These are phyloP conservation scores for Ctenodactylus gundi DNA, from an alignment of 2,113 vertebrate species.

Conservation along the genomic window DNA sequence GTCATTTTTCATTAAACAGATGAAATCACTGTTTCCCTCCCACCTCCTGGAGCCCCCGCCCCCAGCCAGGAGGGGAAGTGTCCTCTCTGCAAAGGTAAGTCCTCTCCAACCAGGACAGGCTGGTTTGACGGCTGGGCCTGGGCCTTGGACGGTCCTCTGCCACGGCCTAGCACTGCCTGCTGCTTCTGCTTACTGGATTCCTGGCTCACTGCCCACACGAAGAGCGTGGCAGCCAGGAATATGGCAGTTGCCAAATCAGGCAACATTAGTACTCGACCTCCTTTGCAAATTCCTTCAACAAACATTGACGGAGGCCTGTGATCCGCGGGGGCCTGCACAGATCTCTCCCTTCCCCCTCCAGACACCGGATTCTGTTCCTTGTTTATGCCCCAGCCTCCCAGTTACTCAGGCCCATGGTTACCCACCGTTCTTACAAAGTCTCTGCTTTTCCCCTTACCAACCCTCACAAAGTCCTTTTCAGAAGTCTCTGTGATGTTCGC, in stretches of 20 bases:
- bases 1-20: slow-evolving; percentile 58
- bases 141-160: not conserved
- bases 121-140: not conserved
- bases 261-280: not conserved
- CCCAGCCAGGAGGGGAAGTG: slow-evolving; percentile 6
- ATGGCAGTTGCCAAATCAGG: slow-evolving; percentile 61
- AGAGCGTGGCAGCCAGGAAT: slow-evolving; percentile 60
- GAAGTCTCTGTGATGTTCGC: not conserved
- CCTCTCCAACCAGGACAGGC: not conserved
- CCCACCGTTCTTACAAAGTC: not conserved
- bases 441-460: not conserved
- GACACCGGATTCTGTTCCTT: not conserved
- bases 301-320: slow-evolving; percentile 43
- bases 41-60: not conserved
- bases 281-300: slow-evolving; percentile 58
- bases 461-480: not conserved
- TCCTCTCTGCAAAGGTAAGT: not conserved
- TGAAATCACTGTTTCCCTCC: slow-evolving; percentile 47
- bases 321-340: not conserved
- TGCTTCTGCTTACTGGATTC: slow-evolving; percentile 6
- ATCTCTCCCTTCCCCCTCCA: not conserved
- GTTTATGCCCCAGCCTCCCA: not conserved
- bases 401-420: not conserved
- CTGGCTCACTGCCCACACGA: slow-evolving; percentile 22
- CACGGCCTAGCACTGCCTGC: not conserved